Base-by-base conservation (phyloP, 2,888 invertebrate species). In the Heteropelma amictum region DNA sequence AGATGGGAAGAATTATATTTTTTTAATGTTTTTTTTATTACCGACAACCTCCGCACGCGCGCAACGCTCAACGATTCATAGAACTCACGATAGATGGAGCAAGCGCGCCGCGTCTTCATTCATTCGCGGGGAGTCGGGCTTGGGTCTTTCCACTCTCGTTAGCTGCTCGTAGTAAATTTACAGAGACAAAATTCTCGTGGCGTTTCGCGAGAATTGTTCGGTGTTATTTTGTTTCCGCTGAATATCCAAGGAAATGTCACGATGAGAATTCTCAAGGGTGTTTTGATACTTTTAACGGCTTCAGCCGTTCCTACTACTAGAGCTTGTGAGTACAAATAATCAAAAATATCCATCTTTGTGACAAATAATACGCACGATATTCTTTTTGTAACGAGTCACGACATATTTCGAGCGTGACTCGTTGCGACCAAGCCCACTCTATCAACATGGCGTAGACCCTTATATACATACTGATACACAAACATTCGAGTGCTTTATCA, bases 351-450 rank as follows among this genome's bases (percentile, higher is more conserved):
- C 0, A 26, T 40, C 8, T 0, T 26, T 0, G n/a, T 3, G 17
- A 28, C 42, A 38, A 28, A 33, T 26, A 6, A 14, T 23, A 38
- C 21, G 21, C 54, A 40, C 33, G 49, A 19, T 30, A 21, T 51
- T 30, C 54, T n/a, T n/a, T 23, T 47, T n/a, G 23, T 47, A 30
- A 45, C 58, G 17, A 53, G 54, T 38, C 40, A 51, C 58, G 64
- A 72, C 79, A 77, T 80, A 60, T 63, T 60, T 74, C 21, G 19
- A 74, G 74, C 77, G 64, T 73, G 79, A 73, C 77, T 78, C 71
- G 68, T 45, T 65, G 45, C 76, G 84, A 81, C 85, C 85, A 84
- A 85, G 84, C 85, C 85, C 85, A 83, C 63, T 78, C 75, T 49
- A 75, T 68, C 76, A 85, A 85, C 79, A 85, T 85, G 85, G 85